phyloP scores from a whole-genome alignment of 92 coral and sea anemone genomes.

The Muricea muricata region DNA sequence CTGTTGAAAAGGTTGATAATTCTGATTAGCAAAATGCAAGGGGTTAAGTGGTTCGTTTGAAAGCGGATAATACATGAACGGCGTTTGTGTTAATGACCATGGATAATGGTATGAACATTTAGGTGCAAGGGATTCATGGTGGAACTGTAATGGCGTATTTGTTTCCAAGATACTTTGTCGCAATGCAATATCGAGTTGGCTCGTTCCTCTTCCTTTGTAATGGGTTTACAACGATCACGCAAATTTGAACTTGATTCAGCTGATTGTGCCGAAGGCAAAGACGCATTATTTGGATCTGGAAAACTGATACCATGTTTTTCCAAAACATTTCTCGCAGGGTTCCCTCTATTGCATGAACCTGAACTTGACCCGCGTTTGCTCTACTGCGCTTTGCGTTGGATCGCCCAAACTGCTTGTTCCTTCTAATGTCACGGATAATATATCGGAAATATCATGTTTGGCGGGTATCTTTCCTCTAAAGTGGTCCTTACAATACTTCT shows the following conservation, averaged over 20 bases:
- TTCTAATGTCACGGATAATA: slow-evolving; percentile 48
- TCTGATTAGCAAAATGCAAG: background rate
- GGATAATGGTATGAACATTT: background rate
- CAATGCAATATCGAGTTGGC: slow-evolving; percentile 50
- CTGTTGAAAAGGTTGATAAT: background rate
- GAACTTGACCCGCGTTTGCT: slow-evolving; percentile 10
- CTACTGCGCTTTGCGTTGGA: too few relatives aligned
- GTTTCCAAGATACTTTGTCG: slow-evolving; percentile 37
- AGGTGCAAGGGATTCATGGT: background rate
- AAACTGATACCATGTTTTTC: slow-evolving; percentile 56
- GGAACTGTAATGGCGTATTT: background rate
- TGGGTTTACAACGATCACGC: slow-evolving; percentile 39
- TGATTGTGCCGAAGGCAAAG: background rate
- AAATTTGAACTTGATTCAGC: background rate
- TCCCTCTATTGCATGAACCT: slow-evolving; percentile 34
- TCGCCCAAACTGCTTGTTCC: background rate
- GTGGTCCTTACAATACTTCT: slow-evolving; percentile 23
- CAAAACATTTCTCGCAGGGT: slow-evolving; percentile 57
- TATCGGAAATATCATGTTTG: slow-evolving; percentile 41
- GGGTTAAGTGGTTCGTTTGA: background rate
- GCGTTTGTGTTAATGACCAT: background rate
- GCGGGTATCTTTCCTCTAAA: slow-evolving; percentile 40
- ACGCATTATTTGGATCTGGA: slow-evolving; percentile 39
- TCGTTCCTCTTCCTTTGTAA: slow-evolving; percentile 49
- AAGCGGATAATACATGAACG: background rate